Evolutionary conservation across 2,797 vertebrate genomes (phyloP).

Genomic region (Vultur gryphus): DNA sequence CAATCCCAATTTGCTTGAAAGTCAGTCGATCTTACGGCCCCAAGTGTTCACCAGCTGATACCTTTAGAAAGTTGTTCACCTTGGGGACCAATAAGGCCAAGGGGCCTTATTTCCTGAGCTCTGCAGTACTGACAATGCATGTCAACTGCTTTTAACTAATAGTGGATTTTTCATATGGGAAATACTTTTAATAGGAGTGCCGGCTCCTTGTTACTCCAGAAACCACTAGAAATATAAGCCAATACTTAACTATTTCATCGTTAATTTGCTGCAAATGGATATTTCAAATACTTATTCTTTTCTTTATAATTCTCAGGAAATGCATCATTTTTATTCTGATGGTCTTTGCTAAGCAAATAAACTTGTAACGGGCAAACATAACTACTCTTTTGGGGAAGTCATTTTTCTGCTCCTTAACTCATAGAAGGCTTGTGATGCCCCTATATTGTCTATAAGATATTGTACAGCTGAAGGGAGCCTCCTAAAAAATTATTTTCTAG

Average conservation of each 20-base stretch:
- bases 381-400: not conserved
- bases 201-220: not conserved
- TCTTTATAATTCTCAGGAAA: not conserved
- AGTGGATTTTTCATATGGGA: not conserved
- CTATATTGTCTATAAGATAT: not conserved
- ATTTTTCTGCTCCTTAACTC: not conserved
- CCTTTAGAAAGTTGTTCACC: not conserved
- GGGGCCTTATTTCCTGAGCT: not conserved
- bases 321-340: not conserved
- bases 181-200: not conserved
- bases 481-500: not conserved
- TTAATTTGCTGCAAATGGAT: not conserved
- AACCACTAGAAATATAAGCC: not conserved
- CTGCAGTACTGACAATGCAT: not conserved
- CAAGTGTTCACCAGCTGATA: not conserved
- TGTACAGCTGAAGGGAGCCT: not conserved
- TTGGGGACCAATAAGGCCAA: not conserved
- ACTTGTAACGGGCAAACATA: not conserved
- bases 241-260: not conserved
- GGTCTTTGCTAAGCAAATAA: not conserved
- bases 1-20: not conserved
- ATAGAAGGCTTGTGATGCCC: not conserved
- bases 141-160: not conserved
- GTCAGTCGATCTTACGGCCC: not conserved
- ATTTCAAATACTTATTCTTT: not conserved